Conservation (phyloP, 2,797 vertebrate species). For the Notolepis coatsorum region DNA sequence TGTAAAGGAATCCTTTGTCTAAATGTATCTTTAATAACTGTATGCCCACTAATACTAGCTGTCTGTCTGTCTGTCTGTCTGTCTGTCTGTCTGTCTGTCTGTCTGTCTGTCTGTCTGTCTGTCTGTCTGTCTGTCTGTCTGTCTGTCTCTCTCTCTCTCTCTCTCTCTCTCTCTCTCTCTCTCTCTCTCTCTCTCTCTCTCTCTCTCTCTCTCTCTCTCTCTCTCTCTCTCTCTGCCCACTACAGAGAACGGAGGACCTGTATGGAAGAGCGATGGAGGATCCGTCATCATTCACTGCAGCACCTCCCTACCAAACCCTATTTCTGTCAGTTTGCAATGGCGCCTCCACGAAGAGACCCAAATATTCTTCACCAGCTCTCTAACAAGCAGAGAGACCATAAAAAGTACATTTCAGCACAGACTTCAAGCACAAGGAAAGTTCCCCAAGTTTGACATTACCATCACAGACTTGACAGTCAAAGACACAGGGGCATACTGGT, state of each 20-base stretch:
- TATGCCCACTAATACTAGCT: too few relatives aligned
- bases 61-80: neutral
- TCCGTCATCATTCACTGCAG: slow-evolving; percentile 56
- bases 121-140: neutral
- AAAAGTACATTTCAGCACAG: fast-evolving
- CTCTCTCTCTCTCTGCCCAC: neutral
- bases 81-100: neutral
- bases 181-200: neutral
- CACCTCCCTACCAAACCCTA: fast-evolving
- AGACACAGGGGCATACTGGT: slow-evolving; percentile 68
- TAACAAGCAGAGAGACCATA: fast-evolving
- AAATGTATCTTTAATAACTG: too few relatives aligned
- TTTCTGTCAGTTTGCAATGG: fast-evolving
- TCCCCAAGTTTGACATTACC: slow-evolving; percentile 19
- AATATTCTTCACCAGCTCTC: fast-evolving
- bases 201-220: neutral
- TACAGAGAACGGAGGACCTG: slow-evolving; percentile 9
- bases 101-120: neutral
- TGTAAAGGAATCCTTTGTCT: too few relatives aligned
- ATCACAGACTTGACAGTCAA: slow-evolving; percentile 54
- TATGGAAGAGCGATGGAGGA: slow-evolving; percentile 20
- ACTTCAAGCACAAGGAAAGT: fast-evolving
- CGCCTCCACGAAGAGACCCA: fast-evolving
- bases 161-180: too few relatives aligned
- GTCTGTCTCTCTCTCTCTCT: too few relatives aligned